Conservation (phyloP, 2,888 invertebrate species). For the Diarsia dahlii region DNA sequence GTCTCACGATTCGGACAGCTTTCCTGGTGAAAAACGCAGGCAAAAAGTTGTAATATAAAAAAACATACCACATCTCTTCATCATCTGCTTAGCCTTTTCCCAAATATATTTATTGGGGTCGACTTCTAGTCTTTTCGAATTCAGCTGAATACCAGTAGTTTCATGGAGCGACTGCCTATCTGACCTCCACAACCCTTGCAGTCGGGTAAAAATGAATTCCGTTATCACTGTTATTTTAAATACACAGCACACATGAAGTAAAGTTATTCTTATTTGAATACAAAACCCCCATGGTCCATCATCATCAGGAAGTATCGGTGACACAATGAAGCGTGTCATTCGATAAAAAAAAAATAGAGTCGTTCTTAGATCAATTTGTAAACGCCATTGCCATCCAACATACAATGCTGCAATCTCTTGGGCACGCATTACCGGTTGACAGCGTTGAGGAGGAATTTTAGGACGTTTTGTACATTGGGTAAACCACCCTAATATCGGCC, state of each 20-base stretch:
- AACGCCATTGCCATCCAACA: not conserved
- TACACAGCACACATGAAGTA: not conserved
- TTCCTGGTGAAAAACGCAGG: not conserved
- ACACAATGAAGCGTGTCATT: too few species aligned
- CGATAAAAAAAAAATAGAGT: conserved; percentile 6
- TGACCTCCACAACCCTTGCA: not conserved
- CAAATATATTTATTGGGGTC: too few species aligned
- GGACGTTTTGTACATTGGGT: too few species aligned
- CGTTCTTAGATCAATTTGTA: not conserved
- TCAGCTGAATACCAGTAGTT: too few species aligned
- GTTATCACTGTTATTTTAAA: not conserved
- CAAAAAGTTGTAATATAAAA: not conserved
- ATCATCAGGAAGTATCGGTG: not conserved
- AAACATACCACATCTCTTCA: not conserved
- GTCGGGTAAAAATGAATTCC: not conserved
- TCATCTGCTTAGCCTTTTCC: too few species aligned
- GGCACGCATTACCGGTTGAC: not conserved
- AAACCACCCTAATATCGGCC: too few species aligned
- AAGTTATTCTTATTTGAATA: not conserved
- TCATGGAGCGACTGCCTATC: too few species aligned
- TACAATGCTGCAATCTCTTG: not conserved
- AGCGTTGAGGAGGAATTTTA: not conserved
- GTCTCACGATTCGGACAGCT: not conserved
- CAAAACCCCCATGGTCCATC: not conserved
- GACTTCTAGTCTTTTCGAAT: too few species aligned